These are phyloP conservation scores for Eristalinus aeneus DNA, from an alignment of 2,888 invertebrate genomes.

Conservation along the genomic window DNA sequence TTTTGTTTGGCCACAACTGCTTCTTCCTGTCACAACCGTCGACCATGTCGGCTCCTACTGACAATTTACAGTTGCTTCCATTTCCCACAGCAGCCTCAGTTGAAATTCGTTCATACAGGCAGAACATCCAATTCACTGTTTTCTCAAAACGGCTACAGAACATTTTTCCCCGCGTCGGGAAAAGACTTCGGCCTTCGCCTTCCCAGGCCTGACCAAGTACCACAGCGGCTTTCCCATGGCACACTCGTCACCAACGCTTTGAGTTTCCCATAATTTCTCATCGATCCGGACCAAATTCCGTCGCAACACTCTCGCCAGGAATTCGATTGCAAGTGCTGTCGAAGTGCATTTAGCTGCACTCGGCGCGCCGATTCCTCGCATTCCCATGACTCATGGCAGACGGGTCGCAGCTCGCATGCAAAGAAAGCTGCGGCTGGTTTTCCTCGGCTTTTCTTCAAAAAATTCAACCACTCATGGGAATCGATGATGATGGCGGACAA, in stretches of 20 bases:
- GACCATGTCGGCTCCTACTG: too few species aligned
- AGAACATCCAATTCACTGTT: not conserved
- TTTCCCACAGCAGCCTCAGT: not conserved
- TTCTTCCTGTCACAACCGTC: too few species aligned
- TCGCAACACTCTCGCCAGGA: conserved; percentile 22
- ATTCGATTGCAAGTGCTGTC: not conserved
- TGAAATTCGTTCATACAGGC: not conserved
- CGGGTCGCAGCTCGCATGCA: conserved; percentile 30
- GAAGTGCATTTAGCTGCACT: not conserved
- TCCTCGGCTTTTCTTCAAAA: conserved; percentile 16
- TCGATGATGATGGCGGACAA: conserved; percentile 23
- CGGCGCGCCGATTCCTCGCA: not conserved
- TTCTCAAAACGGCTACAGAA: not conserved
- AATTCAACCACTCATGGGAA: conserved; percentile 57
- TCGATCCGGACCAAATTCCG: conserved; percentile 43
- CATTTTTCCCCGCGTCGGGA: not conserved
- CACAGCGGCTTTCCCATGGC: conserved; percentile 18
- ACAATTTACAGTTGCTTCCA: not conserved
- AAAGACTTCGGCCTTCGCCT: not conserved
- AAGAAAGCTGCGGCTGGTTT: conserved; percentile 28
- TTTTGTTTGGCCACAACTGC: too few species aligned
- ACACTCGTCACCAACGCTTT: not conserved
- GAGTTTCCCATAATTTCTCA: conserved; percentile 53
- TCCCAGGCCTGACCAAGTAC: not conserved
- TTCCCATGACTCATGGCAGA: conserved; percentile 27